Evolutionary conservation across 2,888 invertebrate genomes (phyloP).

Genomic region (Branchellion lobata): DNA sequence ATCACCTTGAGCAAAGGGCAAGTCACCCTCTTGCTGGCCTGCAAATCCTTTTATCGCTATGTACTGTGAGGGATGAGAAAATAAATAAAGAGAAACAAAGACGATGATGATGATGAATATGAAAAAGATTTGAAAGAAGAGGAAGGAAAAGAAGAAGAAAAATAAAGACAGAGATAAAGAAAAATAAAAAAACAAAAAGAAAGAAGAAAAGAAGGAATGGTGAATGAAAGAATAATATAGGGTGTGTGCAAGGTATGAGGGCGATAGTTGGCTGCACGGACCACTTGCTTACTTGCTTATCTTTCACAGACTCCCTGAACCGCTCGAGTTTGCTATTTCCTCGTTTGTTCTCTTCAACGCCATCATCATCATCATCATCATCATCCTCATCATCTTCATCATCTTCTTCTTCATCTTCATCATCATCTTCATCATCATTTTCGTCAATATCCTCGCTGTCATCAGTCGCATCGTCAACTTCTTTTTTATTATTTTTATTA

Average conservation of each 20-base stretch:
- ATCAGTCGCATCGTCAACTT: slow-evolving; percentile 2
- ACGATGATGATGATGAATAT: neutral
- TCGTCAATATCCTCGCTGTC: slow-evolving; percentile 11
- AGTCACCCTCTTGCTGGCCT: slow-evolving; percentile 41
- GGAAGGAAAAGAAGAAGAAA: neutral
- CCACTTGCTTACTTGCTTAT: neutral
- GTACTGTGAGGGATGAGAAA: neutral
- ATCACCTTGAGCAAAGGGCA: slow-evolving; percentile 24
- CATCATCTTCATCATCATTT: neutral
- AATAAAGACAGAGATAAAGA: neutral
- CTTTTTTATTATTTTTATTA: slow-evolving; percentile 6
- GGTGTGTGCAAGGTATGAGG: neutral
- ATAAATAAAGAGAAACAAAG: neutral
- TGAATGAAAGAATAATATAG: neutral
- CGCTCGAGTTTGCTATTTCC: neutral
- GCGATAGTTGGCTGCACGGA: neutral
- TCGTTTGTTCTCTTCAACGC: neutral
- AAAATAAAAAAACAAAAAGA: no score
- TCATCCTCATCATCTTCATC: slow-evolving; percentile 2
- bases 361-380: slow-evolving; percentile 17
- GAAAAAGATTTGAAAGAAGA: neutral
- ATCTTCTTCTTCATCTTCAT: no score
- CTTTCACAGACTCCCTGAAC: neutral
- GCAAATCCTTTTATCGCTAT: slow-evolving; percentile 26
- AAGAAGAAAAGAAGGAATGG: neutral